Evolutionary conservation across 2,797 vertebrate species (phyloP), one percentile per base, ranked within the genome.

Genomic region (Gymnodraco acuticeps): DNA sequence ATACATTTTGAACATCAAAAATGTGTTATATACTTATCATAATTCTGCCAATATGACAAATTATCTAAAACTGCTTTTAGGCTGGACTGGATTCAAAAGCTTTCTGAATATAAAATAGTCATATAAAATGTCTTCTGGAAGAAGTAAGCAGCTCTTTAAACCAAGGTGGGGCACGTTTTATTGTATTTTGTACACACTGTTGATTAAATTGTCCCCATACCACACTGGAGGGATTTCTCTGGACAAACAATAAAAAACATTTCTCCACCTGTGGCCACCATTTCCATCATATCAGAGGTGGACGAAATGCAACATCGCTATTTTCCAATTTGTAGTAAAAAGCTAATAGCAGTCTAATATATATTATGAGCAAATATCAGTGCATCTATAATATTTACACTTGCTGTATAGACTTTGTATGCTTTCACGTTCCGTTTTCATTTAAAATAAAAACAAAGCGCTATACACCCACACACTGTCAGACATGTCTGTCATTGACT

Each of bases 221-320:
- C 23, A 59, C 10, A 47, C 31, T 65, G n/a, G 38, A 59, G 15
- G 17, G 11, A 23, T 59, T 46, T 77, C n/a, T 56, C 3, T 58
- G 41, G 23, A 62, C n/a, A 73, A 11, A 43, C 31, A 61, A 93
- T 92, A 90, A 90, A 88, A 91, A 46, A 51, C 48, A 54, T 46
- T 33, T 46, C 19, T 68, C 46, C 27, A 46, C 47, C 33, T 69
- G 73, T 31, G 20, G 3, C 20, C 50, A 61, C 19, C 9, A 62
- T 67, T 41, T 23, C 31, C 11, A 54, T 41, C 31, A 66, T 70
- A 41, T 69, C 20, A 52, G 23, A 3, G 9, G 8, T 43, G 9
- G 10, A 53, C 10, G n/a, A 41, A 48, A 55, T 48, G 5, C 12
- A 38, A 5, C 16, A 27, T 41, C 12, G 11, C 19, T 47, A 27